Conservation (phyloP, 2,888 invertebrate species). For the Acanthosoma haemorrhoidale region DNA sequence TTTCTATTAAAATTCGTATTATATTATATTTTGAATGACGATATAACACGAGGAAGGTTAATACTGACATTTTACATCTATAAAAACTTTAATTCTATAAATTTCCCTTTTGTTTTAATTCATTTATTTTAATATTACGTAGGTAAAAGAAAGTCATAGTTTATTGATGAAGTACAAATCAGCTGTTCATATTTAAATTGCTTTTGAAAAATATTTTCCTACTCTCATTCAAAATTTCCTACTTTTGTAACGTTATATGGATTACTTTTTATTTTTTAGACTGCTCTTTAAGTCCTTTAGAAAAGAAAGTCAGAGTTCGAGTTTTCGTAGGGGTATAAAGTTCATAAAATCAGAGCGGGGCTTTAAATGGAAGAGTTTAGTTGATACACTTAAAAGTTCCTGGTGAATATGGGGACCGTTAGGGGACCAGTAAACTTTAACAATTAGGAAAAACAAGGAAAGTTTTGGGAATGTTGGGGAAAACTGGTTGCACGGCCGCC, state of each 20-base stretch:
- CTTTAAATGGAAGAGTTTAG: background rate
- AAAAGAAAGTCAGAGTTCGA: background rate
- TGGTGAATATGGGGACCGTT: background rate
- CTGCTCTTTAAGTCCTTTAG: background rate
- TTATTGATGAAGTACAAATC: too few relatives aligned
- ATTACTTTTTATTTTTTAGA: background rate
- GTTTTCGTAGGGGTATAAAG: background rate
- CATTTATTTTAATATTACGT: too few relatives aligned
- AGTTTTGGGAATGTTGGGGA: background rate
- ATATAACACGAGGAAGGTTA: too few relatives aligned
- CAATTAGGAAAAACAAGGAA: background rate
- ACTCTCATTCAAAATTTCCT: background rate
- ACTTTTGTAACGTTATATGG: background rate
- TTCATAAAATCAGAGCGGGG: background rate
- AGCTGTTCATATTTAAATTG: too few relatives aligned
- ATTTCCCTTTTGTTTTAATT: too few relatives aligned
- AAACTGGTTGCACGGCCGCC: background rate
- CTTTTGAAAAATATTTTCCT: background rate
- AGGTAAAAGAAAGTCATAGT: too few relatives aligned
- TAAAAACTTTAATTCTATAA: too few relatives aligned
- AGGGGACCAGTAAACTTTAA: background rate
- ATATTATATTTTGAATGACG: too few relatives aligned
- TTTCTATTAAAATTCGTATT: too few relatives aligned
- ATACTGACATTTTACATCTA: too few relatives aligned
- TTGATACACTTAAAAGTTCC: slow-evolving; percentile 1